Evolutionary conservation across 2,888 invertebrate species (phyloP).

Genomic region (Meganola albula): DNA sequence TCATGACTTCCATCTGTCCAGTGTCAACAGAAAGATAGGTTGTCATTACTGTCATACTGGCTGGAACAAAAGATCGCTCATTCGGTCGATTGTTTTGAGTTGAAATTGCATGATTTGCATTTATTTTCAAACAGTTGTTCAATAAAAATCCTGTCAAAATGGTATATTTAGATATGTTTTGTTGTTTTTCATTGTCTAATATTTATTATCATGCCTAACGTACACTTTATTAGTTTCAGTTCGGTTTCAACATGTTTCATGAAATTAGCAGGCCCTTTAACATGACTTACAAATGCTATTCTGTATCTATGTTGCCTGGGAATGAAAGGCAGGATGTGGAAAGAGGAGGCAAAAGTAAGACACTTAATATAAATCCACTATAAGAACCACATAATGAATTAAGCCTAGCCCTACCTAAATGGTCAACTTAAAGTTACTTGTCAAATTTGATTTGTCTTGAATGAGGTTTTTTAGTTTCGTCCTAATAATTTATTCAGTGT

Average conservation of each 20-base stretch:
- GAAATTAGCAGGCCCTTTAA: slow-evolving; percentile 89
- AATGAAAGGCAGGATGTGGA: slow-evolving; percentile 96
- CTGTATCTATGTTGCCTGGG: slow-evolving; percentile 96
- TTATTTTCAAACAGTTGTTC: slow-evolving; percentile 31
- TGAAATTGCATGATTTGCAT: slow-evolving; percentile 48
- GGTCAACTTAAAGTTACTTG: too few relatives aligned
- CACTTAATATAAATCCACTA: not conserved
- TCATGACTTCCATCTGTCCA: too few relatives aligned
- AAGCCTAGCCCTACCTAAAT: too few relatives aligned
- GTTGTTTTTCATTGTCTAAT: slow-evolving; percentile 15
- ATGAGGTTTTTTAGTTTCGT: too few relatives aligned
- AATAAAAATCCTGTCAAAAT: slow-evolving; percentile 34
- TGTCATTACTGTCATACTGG: too few relatives aligned
- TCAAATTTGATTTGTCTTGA: too few relatives aligned
- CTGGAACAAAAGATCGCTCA: too few relatives aligned
- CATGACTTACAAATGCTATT: slow-evolving; percentile 92
- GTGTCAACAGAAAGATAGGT: too few relatives aligned
- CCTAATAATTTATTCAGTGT: too few relatives aligned
- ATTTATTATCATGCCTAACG: slow-evolving; percentile 30
- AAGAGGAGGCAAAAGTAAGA: slow-evolving; percentile 95
- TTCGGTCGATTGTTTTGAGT: slow-evolving; percentile 34
- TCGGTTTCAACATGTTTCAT: slow-evolving; percentile 93
- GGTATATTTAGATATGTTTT: slow-evolving; percentile 30
- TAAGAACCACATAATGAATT: too few relatives aligned
- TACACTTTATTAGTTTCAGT: slow-evolving; percentile 81